Percentiles rank a stretch among this genome's conserved stretches.
These are phyloP conservation scores for Noctua janthe DNA, from an alignment of 2,888 invertebrate genomes.

Conservation along the genomic window DNA sequence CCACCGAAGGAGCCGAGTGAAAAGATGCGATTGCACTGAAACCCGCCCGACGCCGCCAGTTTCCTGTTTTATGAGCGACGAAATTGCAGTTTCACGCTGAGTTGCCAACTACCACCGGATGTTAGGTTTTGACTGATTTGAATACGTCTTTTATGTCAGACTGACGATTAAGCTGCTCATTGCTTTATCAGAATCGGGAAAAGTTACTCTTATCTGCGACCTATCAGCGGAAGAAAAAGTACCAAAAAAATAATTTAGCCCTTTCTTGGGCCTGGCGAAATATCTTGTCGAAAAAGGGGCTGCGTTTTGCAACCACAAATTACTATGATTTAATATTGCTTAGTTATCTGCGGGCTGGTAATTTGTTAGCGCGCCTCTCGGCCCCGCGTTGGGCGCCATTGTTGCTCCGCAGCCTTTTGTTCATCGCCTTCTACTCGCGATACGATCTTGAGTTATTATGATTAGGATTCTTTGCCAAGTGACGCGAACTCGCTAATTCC, in stretches of 20 bases:
- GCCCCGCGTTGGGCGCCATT: slow-evolving; percentile 87
- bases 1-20: slow-evolving; percentile 81
- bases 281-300: slow-evolving; percentile 83
- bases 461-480: slow-evolving; percentile 90
- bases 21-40: slow-evolving; percentile 86
- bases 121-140: slow-evolving; percentile 80
- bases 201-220: slow-evolving; percentile 57
- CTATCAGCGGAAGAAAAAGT: slow-evolving; percentile 75
- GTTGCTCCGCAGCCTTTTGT: slow-evolving; percentile 89
- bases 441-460: slow-evolving; percentile 90
- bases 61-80: slow-evolving; percentile 85
- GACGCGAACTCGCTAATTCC: slow-evolving; percentile 88
- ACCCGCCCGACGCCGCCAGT: slow-evolving; percentile 74
- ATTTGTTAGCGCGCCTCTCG: slow-evolving; percentile 88
- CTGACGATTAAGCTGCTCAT: slow-evolving; percentile 48
- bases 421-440: slow-evolving; percentile 87
- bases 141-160: slow-evolving; percentile 74
- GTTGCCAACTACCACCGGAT: slow-evolving; percentile 77
- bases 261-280: slow-evolving; percentile 76
- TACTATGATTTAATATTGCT: slow-evolving; percentile 91
- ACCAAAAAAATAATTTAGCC: slow-evolving; percentile 77
- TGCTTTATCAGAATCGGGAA: slow-evolving; percentile 26
- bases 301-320: slow-evolving; percentile 88
- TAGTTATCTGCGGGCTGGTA: slow-evolving; percentile 89
- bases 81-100: slow-evolving; percentile 85